Evolutionary conservation across 2,113 vertebrate species (phyloP).

Genomic region (Bagarius yarrelli): DNA sequence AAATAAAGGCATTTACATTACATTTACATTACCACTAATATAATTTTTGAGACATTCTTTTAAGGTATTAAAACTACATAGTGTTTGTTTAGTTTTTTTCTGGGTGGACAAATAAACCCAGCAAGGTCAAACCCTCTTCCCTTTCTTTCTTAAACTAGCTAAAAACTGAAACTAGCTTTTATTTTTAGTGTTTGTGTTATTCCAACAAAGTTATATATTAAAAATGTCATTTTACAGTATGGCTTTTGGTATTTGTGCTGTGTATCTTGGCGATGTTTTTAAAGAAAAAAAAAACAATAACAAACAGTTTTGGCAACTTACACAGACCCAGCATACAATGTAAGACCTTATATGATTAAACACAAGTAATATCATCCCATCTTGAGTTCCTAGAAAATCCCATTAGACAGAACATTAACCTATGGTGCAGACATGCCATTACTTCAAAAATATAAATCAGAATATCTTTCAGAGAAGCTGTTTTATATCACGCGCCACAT

Average conservation of each 20-base stretch:
- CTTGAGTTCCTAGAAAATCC: neutral
- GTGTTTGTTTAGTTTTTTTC: no score
- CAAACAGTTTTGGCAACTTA: neutral
- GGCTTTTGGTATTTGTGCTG: neutral
- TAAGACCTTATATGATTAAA: no score
- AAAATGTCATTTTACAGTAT: neutral
- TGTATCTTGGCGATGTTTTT: no score
- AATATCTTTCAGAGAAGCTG: conserved; percentile 7
- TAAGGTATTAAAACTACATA: no score
- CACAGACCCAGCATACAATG: neutral
- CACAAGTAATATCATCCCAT: neutral
- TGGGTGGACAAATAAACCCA: no score
- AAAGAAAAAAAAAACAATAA: neutral
- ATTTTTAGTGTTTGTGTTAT: neutral
- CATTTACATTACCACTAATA: no score
- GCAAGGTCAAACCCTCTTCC: no score
- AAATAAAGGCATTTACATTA: no score
- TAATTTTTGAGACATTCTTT: no score
- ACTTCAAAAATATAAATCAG: conserved; percentile 29
- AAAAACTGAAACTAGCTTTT: no score
- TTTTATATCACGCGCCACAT: neutral
- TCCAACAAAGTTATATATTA: neutral
- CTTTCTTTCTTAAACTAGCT: no score
- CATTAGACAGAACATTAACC: neutral
- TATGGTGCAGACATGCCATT: conserved; percentile 23